These are phyloP conservation scores for Apoda limacodes DNA, from an alignment of 2,888 invertebrate species.

Conservation along the genomic window DNA sequence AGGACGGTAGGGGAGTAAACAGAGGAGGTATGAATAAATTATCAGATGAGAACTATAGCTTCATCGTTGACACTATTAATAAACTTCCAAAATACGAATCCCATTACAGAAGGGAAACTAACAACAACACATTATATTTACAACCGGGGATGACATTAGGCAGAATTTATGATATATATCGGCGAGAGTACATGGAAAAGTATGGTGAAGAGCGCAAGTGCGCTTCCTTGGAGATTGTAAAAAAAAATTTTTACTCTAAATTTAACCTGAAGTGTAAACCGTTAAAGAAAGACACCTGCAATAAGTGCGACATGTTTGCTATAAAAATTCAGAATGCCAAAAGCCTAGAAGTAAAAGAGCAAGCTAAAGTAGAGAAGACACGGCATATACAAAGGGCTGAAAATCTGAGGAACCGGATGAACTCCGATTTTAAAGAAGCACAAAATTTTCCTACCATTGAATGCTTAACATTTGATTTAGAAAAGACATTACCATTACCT, in stretches of 20 bases:
- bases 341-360: slow-evolving; percentile 10
- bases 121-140: slow-evolving; percentile 12
- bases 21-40: slow-evolving; percentile 15
- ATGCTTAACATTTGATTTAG: slow-evolving; percentile 13
- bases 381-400: slow-evolving; percentile 13
- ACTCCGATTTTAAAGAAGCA: slow-evolving; percentile 12
- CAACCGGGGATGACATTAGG: slow-evolving; percentile 15
- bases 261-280: slow-evolving; percentile 15
- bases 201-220: slow-evolving; percentile 6
- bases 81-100: slow-evolving; percentile 14
- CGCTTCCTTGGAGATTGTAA: slow-evolving; percentile 13
- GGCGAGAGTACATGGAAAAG: slow-evolving; percentile 9
- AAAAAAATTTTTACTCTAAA: slow-evolving; percentile 13
- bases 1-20: slow-evolving; percentile 13
- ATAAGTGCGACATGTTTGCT: slow-evolving; percentile 11
- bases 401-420: slow-evolving; percentile 15
- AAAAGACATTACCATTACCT: slow-evolving; percentile 13
- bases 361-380: slow-evolving; percentile 9
- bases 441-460: slow-evolving; percentile 15
- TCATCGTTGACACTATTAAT: slow-evolving; percentile 14
- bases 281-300: slow-evolving; percentile 13
- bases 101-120: slow-evolving; percentile 15
- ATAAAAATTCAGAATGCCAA: slow-evolving; percentile 7
- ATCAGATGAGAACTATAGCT: slow-evolving; percentile 11
- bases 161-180: slow-evolving; percentile 16